Conservation (phyloP, 2,113 vertebrate genomes). For the Corythornis madagascariensis region DNA sequence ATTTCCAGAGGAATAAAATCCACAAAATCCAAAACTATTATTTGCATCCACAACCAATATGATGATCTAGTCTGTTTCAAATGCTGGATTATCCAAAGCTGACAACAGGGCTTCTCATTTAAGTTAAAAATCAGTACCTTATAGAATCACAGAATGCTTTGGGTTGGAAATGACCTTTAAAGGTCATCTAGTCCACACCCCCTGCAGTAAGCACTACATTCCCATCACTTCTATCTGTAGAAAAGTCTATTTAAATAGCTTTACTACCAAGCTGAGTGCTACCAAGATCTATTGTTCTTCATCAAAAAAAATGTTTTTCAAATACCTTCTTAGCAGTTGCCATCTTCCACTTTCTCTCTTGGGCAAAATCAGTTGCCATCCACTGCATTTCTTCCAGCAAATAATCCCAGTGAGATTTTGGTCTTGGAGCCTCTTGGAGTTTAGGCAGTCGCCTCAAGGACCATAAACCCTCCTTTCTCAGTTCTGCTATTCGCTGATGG, state of each 20-base stretch:
- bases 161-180: not conserved
- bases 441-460: conserved; percentile 90
- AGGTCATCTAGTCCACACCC: not conserved
- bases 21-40: not conserved
- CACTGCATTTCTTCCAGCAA: conserved; percentile 98
- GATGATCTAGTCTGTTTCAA: not conserved
- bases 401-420: conserved; percentile 97
- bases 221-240: not conserved
- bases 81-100: not conserved
- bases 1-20: not conserved
- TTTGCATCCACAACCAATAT: not conserved
- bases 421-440: conserved; percentile 89
- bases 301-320: not conserved
- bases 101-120: not conserved
- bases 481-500: conserved; percentile 88
- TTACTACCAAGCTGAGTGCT: not conserved
- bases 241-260: not conserved
- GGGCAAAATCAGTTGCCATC: conserved; percentile 98
- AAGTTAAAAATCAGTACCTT: not conserved
- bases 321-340: conserved; percentile 94
- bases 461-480: conserved; percentile 95
- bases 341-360: conserved; percentile 97
- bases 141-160: not conserved
- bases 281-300: not conserved
- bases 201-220: not conserved